Evolutionary conservation across 2,888 invertebrate genomes (phyloP).

Genomic region (Molanna angustata): DNA sequence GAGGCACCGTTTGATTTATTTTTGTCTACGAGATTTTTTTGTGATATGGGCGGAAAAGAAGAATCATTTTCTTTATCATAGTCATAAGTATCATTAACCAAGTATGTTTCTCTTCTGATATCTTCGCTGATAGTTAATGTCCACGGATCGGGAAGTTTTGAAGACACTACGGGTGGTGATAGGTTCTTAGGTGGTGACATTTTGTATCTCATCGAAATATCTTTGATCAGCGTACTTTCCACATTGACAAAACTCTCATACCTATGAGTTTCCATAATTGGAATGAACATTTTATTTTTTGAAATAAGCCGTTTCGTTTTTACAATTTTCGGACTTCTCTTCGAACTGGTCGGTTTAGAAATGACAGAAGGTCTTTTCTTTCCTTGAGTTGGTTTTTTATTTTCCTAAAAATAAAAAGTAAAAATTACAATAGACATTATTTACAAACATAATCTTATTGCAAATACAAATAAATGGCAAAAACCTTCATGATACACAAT

Average conservation of each 20-base stretch:
- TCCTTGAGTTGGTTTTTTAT: slow-evolving; percentile 9
- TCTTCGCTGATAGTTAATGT: too few species aligned
- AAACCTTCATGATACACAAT: too few species aligned
- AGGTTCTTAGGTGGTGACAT: slow-evolving; percentile 1
- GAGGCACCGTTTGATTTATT: slow-evolving; percentile 5
- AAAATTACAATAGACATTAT: slow-evolving; percentile 1
- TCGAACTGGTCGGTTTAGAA: slow-evolving; percentile 4
- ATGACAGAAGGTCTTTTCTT: slow-evolving; percentile 13
- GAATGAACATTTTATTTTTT: slow-evolving; percentile 11
- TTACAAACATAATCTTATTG: slow-evolving; percentile 2
- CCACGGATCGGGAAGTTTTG: slow-evolving; percentile 12
- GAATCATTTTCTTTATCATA: slow-evolving; percentile 25
- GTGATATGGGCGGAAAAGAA: neutral
- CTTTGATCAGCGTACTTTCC: slow-evolving; percentile 4
- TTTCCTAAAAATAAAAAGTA: slow-evolving; percentile 9
- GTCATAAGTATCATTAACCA: slow-evolving; percentile 15
- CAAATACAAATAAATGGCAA: neutral
- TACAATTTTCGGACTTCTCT: slow-evolving; percentile 18
- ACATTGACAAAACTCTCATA: slow-evolving; percentile 8
- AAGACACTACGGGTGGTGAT: neutral
- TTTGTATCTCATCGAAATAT: slow-evolving; percentile 14
- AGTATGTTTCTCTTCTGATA: slow-evolving; percentile 26
- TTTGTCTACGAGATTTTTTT: neutral
- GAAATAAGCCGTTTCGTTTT: slow-evolving; percentile 10
- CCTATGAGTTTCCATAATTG: too few species aligned